Percentiles rank a stretch among this genome's conserved stretches.
These are phyloP conservation scores for Hydropotes inermis DNA, from an alignment of 2,113 vertebrate genomes.

Conservation along the genomic window DNA sequence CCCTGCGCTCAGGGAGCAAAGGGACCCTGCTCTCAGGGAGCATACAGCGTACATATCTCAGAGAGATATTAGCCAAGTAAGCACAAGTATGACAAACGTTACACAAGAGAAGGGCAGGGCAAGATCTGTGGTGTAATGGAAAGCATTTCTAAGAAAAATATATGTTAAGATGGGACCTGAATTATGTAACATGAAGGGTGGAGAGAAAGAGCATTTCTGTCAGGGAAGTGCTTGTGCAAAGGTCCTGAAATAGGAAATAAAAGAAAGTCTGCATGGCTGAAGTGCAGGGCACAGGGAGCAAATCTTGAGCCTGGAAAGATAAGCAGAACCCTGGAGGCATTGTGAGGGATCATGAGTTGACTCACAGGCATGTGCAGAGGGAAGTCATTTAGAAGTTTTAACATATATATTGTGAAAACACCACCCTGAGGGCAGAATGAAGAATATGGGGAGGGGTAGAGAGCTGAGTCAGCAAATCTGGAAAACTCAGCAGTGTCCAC, in stretches of 20 bases:
- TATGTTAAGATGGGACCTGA: not conserved
- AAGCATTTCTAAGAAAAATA: not conserved
- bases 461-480: not conserved
- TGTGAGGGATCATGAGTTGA: not conserved
- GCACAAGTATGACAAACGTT: not conserved
- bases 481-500: not conserved
- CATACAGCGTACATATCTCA: not conserved
- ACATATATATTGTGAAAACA: not conserved
- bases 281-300: not conserved
- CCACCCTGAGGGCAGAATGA: not conserved
- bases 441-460: not conserved
- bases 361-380: not conserved
- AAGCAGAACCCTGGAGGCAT: not conserved
- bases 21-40: not conserved
- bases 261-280: not conserved
- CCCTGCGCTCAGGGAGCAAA: not conserved
- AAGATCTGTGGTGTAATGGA: not conserved
- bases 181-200: not conserved
- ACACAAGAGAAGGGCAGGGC: not conserved
- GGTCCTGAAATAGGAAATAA: not conserved
- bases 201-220: not conserved
- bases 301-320: not conserved
- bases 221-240: not conserved
- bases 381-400: not conserved
- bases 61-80: not conserved